Conservation (phyloP, 2,888 invertebrate genomes). For the Melinaea marsaeus region DNA sequence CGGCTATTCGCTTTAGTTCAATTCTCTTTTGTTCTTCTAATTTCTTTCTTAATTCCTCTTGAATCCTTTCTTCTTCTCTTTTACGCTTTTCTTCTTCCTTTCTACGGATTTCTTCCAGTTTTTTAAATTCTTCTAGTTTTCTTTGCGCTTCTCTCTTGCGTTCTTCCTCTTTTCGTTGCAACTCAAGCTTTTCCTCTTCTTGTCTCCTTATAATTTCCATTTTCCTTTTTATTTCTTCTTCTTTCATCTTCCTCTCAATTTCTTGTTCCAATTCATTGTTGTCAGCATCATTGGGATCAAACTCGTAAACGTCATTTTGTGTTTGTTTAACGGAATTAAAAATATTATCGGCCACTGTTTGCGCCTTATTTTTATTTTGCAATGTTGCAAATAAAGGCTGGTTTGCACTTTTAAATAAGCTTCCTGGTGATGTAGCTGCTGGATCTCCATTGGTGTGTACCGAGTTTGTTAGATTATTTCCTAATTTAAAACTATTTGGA, state of each 20-base stretch:
- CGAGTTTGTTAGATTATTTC: conserved; percentile 29
- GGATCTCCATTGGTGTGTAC: conserved; percentile 44
- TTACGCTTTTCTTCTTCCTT: conserved; percentile 36
- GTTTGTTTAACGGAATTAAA: conserved; percentile 47
- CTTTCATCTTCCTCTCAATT: conserved; percentile 39
- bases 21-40: conserved; percentile 54
- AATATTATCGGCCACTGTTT: conserved; percentile 58
- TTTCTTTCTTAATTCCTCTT: conserved; percentile 50
- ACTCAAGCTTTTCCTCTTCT: conserved; percentile 34
- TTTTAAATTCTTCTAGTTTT: conserved; percentile 38
- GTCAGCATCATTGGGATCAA: conserved; percentile 48
- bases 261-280: conserved; percentile 37
- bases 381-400: conserved; percentile 47
- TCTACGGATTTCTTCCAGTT: conserved; percentile 38
- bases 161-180: conserved; percentile 32
- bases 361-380: conserved; percentile 60
- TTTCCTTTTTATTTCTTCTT: conserved; percentile 19
- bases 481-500: conserved; percentile 21
- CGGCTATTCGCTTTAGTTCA: conserved; percentile 53
- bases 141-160: conserved; percentile 26
- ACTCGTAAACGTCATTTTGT: conserved; percentile 52
- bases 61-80: conserved; percentile 42
- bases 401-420: conserved; percentile 60
- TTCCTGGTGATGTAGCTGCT: conserved; percentile 52
- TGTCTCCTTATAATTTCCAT: conserved; percentile 19